Evolutionary conservation across 2,888 invertebrate genomes (phyloP).

Genomic region (Melipona bicolor): DNA sequence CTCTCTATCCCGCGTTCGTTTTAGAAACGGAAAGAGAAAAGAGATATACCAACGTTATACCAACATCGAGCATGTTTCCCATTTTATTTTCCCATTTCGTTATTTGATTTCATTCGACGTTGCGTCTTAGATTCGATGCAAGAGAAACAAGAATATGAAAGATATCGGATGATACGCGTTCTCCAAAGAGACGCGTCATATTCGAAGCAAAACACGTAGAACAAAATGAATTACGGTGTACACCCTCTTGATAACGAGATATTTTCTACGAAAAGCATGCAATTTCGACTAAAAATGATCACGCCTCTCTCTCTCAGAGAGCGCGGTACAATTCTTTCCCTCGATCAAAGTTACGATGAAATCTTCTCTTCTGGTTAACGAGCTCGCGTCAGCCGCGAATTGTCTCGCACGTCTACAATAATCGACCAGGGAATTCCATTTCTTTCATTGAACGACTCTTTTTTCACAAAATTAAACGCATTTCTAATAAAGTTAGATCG

Average conservation of each 20-base stretch:
- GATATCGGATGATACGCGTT: neutral
- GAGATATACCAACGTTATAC: too few species aligned
- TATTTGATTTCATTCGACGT: neutral
- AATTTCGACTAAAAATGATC: neutral
- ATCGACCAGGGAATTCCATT: neutral
- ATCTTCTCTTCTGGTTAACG: neutral
- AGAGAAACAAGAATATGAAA: neutral
- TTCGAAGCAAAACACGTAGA: neutral
- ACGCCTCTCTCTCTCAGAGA: neutral
- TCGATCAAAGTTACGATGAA: too few species aligned
- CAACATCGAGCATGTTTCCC: neutral
- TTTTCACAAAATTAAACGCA: neutral
- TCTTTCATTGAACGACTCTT: neutral
- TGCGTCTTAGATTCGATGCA: rapidly evolving
- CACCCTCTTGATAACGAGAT: neutral
- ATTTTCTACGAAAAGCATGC: neutral
- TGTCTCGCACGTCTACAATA: neutral
- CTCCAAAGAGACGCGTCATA: neutral
- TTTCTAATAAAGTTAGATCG: too few species aligned
- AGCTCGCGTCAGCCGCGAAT: neutral
- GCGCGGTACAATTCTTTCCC: neutral
- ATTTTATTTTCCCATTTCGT: neutral
- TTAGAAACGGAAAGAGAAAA: neutral
- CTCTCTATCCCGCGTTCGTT: neutral
- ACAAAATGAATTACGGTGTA: neutral